Evolutionary conservation across 1,140 invertebrate species (phyloP).

Genomic region (Mya arenaria): DNA sequence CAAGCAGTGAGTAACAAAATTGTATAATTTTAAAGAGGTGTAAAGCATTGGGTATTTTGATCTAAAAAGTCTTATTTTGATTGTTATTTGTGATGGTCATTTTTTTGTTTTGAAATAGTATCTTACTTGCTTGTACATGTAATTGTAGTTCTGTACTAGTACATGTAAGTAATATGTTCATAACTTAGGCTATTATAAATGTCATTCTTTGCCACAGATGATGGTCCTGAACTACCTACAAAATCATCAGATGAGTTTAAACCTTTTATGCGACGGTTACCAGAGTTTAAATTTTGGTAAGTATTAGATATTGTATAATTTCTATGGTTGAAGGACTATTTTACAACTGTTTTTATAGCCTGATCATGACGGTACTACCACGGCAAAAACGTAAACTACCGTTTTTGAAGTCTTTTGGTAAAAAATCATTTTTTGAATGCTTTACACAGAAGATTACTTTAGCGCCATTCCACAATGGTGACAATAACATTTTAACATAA

Average conservation of each 20-base stretch:
- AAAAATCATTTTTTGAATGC: background rate
- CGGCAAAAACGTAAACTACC: background rate
- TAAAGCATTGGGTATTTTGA: no score
- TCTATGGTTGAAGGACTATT: background rate
- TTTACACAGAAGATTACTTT: background rate
- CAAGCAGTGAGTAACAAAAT: no score
- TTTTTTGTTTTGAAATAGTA: background rate
- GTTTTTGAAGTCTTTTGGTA: background rate
- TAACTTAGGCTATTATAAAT: background rate
- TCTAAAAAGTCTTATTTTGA: no score
- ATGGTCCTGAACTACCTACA: constrained; percentile 96
- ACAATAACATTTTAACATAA: background rate
- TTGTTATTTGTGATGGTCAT: background rate
- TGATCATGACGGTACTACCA: background rate
- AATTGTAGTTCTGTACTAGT: background rate
- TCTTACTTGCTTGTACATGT: background rate
- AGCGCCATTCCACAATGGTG: background rate
- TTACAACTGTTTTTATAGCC: background rate
- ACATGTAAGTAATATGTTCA: background rate
- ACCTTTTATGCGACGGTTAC: constrained; percentile 98
- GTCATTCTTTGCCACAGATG: constrained; percentile 69
- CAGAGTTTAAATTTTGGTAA: constrained; percentile 99
- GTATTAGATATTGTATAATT: constrained; percentile 38
- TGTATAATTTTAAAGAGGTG: no score
- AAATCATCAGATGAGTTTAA: constrained; percentile 98